Evolutionary conservation across 1,140 invertebrate genomes (phyloP).

Genomic region (Thereuonema tuberculata): DNA sequence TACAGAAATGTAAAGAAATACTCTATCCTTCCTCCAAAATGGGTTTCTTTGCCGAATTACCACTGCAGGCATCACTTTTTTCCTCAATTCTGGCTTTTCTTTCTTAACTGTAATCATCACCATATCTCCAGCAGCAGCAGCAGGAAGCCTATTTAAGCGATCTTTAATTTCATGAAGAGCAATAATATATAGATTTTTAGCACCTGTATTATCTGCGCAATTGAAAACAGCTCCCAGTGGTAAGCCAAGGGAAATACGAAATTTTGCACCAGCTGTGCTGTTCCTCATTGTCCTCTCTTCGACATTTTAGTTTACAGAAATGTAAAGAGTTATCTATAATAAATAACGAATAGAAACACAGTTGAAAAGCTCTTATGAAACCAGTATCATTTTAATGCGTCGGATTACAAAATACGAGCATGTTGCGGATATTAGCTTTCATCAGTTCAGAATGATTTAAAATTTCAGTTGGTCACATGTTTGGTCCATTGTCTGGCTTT

Average conservation of each 20-base stretch:
- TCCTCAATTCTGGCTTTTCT: constrained; percentile 96
- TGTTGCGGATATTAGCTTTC: too few relatives aligned
- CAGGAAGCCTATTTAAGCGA: constrained; percentile 90
- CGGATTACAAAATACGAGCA: too few relatives aligned
- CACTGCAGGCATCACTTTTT: constrained; percentile 99
- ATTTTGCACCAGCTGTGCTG: constrained; percentile 99
- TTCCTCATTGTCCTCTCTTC: constrained; percentile 99
- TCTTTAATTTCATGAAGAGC: constrained; percentile 97
- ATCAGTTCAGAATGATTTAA: too few relatives aligned
- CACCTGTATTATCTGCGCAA: constrained; percentile 98
- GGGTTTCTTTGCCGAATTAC: constrained; percentile 96
- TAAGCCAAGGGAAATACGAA: constrained; percentile 95
- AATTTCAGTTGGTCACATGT: too few relatives aligned
- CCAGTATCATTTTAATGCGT: too few relatives aligned
- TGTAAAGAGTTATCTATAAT: too few relatives aligned
- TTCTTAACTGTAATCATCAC: constrained; percentile 98
- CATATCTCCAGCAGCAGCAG: constrained; percentile 96
- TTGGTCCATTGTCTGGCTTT: too few relatives aligned
- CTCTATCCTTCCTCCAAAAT: constrained; percentile 95
- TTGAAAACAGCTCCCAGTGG: constrained; percentile 99
- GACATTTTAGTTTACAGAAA: too few relatives aligned
- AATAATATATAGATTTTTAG: constrained; percentile 98
- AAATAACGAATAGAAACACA: too few relatives aligned
- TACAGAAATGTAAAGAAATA: constrained; percentile 98
- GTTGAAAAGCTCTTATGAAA: too few relatives aligned